Evolutionary conservation across 1,140 invertebrate genomes (phyloP).

Genomic region (Yoshiicerus persimilis): DNA sequence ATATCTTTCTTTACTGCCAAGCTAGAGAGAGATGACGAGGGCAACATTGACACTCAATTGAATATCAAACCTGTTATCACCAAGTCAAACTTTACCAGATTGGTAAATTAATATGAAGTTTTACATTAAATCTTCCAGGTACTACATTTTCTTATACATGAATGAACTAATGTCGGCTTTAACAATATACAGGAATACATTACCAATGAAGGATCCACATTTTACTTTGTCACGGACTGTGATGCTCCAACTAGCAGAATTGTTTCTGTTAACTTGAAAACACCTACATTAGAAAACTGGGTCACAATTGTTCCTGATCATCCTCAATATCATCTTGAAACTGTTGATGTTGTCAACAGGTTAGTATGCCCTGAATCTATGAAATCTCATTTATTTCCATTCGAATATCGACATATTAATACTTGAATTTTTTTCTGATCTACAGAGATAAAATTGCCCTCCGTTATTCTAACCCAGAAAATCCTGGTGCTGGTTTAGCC

Average conservation of each 20-base stretch:
- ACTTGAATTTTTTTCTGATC: neutral
- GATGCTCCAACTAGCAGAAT: conserved; percentile 23
- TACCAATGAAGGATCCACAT: conserved; percentile 25
- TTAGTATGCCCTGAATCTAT: neutral
- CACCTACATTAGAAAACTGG: neutral
- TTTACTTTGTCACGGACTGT: conserved; percentile 22
- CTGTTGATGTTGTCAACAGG: conserved; percentile 76
- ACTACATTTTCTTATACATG: neutral
- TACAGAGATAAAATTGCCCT: conserved; percentile 1
- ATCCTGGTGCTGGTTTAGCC: neutral
- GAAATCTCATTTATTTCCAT: neutral
- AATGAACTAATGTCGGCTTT: neutral
- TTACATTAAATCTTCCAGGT: neutral
- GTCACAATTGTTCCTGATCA: conserved; percentile 58
- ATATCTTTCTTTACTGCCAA: neutral
- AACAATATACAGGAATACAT: conserved; percentile 48
- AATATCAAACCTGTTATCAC: neutral
- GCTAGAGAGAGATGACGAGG: neutral
- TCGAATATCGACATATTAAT: neutral
- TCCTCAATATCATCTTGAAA: conserved; percentile 82
- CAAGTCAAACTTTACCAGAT: neutral
- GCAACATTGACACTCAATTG: neutral
- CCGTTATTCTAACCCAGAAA: neutral
- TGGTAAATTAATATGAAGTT: neutral
- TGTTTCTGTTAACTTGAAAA: neutral